Evolutionary conservation across 2,113 vertebrate genomes (phyloP).

Genomic region (Ammodytes dubius): DNA sequence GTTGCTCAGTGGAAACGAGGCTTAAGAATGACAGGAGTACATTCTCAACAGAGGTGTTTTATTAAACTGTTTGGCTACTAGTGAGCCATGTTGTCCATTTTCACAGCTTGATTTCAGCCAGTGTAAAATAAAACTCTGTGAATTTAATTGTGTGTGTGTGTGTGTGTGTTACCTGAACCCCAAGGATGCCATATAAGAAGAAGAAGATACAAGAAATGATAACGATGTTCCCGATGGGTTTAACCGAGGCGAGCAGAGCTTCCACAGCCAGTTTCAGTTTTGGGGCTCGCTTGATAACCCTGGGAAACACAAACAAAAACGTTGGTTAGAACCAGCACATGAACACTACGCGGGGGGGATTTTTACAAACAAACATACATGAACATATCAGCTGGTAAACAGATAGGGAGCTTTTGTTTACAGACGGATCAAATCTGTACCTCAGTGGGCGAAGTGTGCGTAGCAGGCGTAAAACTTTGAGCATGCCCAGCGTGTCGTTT

Average conservation of each 20-base stretch:
- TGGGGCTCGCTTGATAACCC: constrained; percentile 92
- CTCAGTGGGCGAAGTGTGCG: constrained; percentile 90
- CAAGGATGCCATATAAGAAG: constrained; percentile 92
- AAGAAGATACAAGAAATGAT: constrained; percentile 94
- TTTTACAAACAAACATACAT: background rate
- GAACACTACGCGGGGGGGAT: no score
- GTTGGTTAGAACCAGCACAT: background rate
- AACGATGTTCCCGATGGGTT: constrained; percentile 93
- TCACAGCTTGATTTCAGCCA: background rate
- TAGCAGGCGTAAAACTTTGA: constrained; percentile 89
- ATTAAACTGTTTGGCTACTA: no score
- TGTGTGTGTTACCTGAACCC: constrained; percentile 88
- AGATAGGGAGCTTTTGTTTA: background rate
- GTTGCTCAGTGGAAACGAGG: no score
- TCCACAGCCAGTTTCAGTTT: constrained; percentile 93
- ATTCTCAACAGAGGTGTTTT: background rate
- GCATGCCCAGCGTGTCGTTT: constrained; percentile 88
- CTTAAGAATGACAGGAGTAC: background rate
- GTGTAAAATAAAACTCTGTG: background rate
- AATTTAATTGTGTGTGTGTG: background rate
- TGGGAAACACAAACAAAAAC: constrained; percentile 57
- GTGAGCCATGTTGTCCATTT: background rate
- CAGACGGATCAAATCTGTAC: constrained; percentile 64
- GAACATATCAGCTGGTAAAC: background rate
- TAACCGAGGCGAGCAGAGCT: constrained; percentile 91